Evolutionary conservation across 2,888 invertebrate species (phyloP), one percentile per base, ranked within the genome.

Genomic region (Andrena hattorfiana): DNA sequence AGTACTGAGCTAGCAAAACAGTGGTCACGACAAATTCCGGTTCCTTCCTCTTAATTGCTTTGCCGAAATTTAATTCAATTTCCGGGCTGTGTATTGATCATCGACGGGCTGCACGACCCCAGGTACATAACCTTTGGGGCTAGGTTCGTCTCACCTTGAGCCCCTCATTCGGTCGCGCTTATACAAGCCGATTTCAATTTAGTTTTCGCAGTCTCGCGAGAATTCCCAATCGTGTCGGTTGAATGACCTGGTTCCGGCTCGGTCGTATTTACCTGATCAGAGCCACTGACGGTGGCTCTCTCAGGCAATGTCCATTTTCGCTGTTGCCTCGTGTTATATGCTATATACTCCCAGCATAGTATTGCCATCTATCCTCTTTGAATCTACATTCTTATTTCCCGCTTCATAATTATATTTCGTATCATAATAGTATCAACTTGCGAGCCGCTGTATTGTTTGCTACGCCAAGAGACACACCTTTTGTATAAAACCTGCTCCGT

Each of bases 151-250:
- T 83, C 74, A 68, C 73, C 71, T 70, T 71, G 63, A 83, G 77
- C 70, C 67, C 20, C 64, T 56, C 79, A 56, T 35, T 68, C 77
- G 68, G 42, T 49, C 70, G 48, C 60, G 83, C 60, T 83, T 77
- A 54, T 74, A 80, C 77, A 70, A 80, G 74, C 83, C 83, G 74
- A 85, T 87, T 87, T 85, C 87, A 85, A 87, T 87, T 87, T 85
- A 72, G 75, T 74, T 81, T 72, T 71, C 77, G 60, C 62, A 73
- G 76, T 69, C 84, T 72, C 77, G 67, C 67, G 84, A 83, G 83
- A 75, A 83, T 84, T 80, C 83, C 70, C 56, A 72, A 85, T 87
- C 79, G 79, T 54, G 66, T 28, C 64, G 83, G 83, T 76, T 78
- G 71, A 87, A 84, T 83, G 49, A 72, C 56, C 35, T 20, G 68